Conservation (phyloP, 2,797 vertebrate species). For the Muscicapa striata region DNA sequence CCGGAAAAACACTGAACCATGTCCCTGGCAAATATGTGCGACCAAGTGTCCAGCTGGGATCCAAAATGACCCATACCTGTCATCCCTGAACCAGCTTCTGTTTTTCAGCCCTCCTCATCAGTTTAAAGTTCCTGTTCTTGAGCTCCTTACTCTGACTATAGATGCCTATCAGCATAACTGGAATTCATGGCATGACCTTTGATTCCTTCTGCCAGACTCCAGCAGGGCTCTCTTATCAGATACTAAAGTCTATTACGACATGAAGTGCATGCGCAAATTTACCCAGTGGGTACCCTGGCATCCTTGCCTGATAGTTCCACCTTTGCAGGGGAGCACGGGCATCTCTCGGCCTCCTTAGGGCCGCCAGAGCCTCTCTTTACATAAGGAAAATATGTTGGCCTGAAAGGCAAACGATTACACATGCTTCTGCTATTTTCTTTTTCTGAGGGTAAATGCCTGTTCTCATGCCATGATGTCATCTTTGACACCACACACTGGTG, state of each 20-base stretch:
- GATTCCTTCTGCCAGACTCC: conserved; percentile 70
- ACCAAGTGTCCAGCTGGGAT: background rate
- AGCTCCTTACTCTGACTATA: conserved; percentile 49
- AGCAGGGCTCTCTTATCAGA: conserved; percentile 66
- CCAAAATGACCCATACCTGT: background rate
- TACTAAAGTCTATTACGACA: conserved; percentile 48
- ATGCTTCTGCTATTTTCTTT: conserved; percentile 42
- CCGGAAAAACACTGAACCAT: background rate
- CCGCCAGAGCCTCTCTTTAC: conserved; percentile 56
- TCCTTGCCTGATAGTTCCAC: conserved; percentile 53
- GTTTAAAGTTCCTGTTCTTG: conserved; percentile 33
- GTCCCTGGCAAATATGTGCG: background rate
- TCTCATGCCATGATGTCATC: conserved; percentile 37
- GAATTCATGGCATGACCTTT: conserved; percentile 70
- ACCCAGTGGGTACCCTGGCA: conserved; percentile 53
- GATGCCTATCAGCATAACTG: conserved; percentile 71
- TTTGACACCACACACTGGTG: background rate
- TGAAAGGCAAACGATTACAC: background rate
- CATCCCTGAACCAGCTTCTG: background rate
- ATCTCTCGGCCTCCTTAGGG: conserved; percentile 63
- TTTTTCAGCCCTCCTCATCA: background rate
- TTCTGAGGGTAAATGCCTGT: background rate
- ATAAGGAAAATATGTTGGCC: conserved; percentile 63
- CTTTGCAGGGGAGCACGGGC: conserved; percentile 1
- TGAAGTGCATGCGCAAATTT: conserved; percentile 71